These are phyloP conservation scores for Tautogolabrus adspersus DNA, from an alignment of 2,113 vertebrate species.

Conservation along the genomic window DNA sequence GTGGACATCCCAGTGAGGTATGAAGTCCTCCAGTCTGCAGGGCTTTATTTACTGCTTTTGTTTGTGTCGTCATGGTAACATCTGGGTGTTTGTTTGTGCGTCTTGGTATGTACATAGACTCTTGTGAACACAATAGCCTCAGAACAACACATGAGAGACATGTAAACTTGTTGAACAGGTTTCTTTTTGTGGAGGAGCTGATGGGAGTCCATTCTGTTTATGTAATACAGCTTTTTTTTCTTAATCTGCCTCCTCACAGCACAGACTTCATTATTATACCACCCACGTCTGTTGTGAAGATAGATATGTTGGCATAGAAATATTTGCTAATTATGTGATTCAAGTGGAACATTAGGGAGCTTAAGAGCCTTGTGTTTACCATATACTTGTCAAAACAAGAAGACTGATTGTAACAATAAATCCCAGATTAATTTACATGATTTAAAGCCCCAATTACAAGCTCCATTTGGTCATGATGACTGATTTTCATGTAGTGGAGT, in stretches of 20 bases:
- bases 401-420: conserved; percentile 33
- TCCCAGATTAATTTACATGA: conserved; percentile 18
- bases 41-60: conserved; percentile 43
- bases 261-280: conserved; percentile 17
- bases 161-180: conserved; percentile 2
- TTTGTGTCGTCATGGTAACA: conserved; percentile 33
- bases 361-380: conserved; percentile 27
- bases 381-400: conserved; percentile 47
- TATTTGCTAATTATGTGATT: conserved; percentile 47
- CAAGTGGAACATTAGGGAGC: conserved; percentile 20
- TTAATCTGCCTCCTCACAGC: neutral
- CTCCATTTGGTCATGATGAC: conserved; percentile 15
- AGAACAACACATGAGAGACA: conserved; percentile 17
- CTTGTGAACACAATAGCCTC: conserved; percentile 17
- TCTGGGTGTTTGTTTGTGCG: conserved; percentile 23
- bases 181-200: neutral
- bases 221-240: neutral
- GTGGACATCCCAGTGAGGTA: conserved; percentile 90
- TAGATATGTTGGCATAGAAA: conserved; percentile 31
- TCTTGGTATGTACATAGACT: conserved; percentile 14
- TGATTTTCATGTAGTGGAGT: conserved; percentile 5
- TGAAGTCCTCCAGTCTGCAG: neutral
- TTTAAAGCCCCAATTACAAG: conserved; percentile 24
- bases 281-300: conserved; percentile 26
- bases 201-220: neutral